phyloP scores from a whole-genome alignment of 2,113 vertebrate genomes.

The Chitala chitala region DNA sequence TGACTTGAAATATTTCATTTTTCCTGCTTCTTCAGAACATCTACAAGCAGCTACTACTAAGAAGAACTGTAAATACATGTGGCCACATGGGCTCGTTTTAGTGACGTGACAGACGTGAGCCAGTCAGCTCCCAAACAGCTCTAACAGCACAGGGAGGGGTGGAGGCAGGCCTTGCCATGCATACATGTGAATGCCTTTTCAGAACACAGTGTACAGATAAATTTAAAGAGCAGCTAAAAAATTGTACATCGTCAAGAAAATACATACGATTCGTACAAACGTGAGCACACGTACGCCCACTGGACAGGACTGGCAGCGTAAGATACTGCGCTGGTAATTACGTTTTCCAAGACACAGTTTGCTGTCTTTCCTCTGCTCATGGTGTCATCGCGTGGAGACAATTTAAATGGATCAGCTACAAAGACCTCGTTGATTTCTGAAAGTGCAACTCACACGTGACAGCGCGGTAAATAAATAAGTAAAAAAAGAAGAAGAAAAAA shows the following conservation, averaged over 20 bases:
- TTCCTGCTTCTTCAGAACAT: neutral
- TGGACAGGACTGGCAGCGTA: neutral
- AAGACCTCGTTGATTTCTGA: conserved; percentile 15
- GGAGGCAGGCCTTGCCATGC: too few species aligned
- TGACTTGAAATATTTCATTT: neutral
- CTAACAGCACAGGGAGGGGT: too few species aligned
- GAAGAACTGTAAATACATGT: neutral
- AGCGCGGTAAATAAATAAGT: neutral
- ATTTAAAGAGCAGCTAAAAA: neutral
- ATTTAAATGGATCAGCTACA: neutral
- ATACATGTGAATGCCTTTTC: too few species aligned
- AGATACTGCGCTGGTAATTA: conserved; percentile 10
- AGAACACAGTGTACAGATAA: neutral
- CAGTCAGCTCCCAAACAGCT: neutral
- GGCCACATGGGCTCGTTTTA: neutral
- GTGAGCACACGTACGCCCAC: neutral
- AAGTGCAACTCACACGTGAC: neutral
- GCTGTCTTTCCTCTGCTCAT: conserved; percentile 1
- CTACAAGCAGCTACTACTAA: neutral
- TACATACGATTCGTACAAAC: conserved; percentile 6
- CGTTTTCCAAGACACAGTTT: conserved; percentile 6
- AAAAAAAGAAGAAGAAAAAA: too few species aligned
- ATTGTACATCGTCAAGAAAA: neutral
- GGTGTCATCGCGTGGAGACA: neutral
- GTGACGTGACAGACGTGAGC: neutral